Conservation (phyloP, 2,888 invertebrate genomes). For the Cerceris rybyensis region DNA sequence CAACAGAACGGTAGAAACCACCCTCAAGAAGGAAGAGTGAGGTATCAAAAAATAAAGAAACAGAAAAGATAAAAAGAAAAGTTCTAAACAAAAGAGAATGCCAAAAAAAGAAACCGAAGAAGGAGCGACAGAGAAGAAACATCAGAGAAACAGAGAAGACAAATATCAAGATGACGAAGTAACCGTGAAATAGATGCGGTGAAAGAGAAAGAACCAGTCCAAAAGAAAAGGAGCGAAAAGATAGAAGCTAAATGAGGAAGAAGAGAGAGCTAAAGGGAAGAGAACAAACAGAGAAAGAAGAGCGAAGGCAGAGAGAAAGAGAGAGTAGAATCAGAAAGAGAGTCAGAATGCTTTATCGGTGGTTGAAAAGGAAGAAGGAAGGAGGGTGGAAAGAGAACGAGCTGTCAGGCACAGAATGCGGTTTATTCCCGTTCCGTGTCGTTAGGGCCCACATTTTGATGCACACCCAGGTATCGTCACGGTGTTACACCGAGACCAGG, state of each 20-base stretch:
- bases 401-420: constrained; percentile 48
- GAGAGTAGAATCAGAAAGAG: not conserved
- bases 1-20: not conserved
- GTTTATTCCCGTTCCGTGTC: constrained; percentile 57
- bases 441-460: constrained; percentile 55
- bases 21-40: not conserved
- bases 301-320: constrained; percentile 14
- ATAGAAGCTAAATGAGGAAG: not conserved
- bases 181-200: too few species aligned
- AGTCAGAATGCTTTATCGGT: not conserved
- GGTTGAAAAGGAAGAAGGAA: constrained; percentile 19
- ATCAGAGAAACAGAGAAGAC: constrained; percentile 15
- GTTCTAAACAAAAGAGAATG: not conserved
- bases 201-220: not conserved
- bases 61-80: constrained; percentile 15
- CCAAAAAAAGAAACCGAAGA: constrained; percentile 9
- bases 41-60: constrained; percentile 4
- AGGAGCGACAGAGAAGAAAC: not conserved
- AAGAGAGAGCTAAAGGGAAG: constrained; percentile 9
- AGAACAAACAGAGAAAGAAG: constrained; percentile 11
- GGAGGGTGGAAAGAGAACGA: constrained; percentile 9
- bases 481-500: constrained; percentile 34
- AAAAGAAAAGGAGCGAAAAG: not conserved
- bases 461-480: constrained; percentile 27
- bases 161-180: not conserved